Conservation (phyloP, 2,113 vertebrate species). For the Tenrec ecaudatus region DNA sequence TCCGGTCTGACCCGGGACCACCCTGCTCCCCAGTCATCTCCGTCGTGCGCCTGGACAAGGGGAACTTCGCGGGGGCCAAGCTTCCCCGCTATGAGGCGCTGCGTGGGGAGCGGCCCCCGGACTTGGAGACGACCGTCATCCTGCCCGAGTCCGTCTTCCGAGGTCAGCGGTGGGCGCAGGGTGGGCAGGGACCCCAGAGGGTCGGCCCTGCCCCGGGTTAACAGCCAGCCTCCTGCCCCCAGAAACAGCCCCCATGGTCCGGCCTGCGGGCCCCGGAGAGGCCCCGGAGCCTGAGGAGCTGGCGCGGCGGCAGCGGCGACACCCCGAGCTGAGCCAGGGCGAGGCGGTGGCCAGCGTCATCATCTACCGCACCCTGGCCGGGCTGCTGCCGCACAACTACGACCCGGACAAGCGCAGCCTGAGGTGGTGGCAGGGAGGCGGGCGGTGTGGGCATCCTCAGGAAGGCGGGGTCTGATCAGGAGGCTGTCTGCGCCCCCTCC, state of each 20-base stretch:
- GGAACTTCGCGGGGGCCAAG: constrained; percentile 91
- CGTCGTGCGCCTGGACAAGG: constrained; percentile 94
- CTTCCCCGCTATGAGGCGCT: constrained; percentile 93
- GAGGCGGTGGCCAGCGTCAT: constrained; percentile 95
- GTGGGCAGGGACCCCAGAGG: too few species aligned
- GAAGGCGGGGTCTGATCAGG: fast-evolving
- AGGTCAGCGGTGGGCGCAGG: constrained; percentile 42
- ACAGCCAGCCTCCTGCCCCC: neutral
- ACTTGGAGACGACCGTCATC: constrained; percentile 93
- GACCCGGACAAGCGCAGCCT: constrained; percentile 96
- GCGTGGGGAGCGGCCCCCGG: constrained; percentile 90
- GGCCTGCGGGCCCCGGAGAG: constrained; percentile 49
- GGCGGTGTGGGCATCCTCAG: neutral
- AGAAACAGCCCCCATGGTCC: constrained; percentile 64
- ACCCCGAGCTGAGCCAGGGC: constrained; percentile 88
- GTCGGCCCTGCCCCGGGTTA: too few species aligned
- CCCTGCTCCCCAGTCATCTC: constrained; percentile 90
- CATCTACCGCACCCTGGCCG: constrained; percentile 94
- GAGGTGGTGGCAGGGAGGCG: constrained; percentile 81
- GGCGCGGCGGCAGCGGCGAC: constrained; percentile 87
- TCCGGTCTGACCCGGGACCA: neutral
- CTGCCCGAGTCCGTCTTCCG: constrained; percentile 93
- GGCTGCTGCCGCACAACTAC: constrained; percentile 93
- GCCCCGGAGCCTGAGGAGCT: constrained; percentile 76
- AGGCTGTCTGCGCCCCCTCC: neutral